Percentiles rank a stretch among this genome's conserved stretches.
phyloP scores from a whole-genome alignment of 1,140 invertebrate species.

The Reticulitermes speratus region DNA sequence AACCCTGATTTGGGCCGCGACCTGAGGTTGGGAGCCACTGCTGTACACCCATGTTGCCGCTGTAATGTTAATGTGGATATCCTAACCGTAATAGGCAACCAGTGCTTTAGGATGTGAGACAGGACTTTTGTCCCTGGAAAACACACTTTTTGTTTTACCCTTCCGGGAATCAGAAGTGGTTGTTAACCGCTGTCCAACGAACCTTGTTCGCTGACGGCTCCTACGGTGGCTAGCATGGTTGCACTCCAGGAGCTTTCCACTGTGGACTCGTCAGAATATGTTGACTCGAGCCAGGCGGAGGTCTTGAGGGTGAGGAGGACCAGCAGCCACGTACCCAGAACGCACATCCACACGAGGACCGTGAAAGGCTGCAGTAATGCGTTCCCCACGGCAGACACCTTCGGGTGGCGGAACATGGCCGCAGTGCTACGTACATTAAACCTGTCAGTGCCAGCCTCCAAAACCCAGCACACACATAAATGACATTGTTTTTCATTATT shows the following conservation, averaged over 20 bases:
- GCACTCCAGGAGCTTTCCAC: constrained; percentile 21
- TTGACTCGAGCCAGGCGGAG: background rate
- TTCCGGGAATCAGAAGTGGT: no score
- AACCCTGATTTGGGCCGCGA: no score
- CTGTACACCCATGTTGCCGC: no score
- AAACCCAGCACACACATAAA: no score
- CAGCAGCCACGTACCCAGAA: background rate
- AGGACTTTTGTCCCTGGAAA: no score
- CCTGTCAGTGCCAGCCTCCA: no score
- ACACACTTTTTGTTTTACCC: no score
- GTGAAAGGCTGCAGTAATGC: background rate
- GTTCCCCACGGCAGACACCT: background rate
- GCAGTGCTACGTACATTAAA: background rate
- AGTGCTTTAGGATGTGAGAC: no score
- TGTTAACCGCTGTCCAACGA: background rate
- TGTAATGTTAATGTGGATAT: no score
- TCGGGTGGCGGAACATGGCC: background rate
- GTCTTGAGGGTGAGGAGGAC: background rate
- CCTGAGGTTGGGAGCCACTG: no score
- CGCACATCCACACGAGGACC: background rate
- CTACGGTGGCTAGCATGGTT: constrained; percentile 4
- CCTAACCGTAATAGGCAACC: no score
- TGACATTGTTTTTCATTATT: no score
- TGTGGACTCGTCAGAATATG: background rate
- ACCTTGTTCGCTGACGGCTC: constrained; percentile 23